Percentiles rank a stretch among this genome's conserved stretches.
Conservation (phyloP, 2,888 invertebrate genomes). For the Sepiola atlantica region DNA sequence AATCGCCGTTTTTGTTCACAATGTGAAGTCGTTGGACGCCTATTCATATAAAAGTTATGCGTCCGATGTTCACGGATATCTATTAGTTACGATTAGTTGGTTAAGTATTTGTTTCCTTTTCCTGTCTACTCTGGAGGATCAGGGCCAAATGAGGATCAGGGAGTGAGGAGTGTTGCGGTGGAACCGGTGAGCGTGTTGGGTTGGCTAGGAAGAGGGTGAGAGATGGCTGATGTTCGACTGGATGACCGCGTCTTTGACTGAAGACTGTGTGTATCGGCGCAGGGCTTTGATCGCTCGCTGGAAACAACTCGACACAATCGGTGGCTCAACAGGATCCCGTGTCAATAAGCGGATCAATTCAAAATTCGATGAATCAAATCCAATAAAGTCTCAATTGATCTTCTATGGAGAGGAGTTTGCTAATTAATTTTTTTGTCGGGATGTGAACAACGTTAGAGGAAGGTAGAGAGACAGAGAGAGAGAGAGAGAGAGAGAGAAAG, state of each 20-base stretch:
- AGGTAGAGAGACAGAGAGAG: background rate
- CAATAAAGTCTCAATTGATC: background rate
- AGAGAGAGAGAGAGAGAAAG: background rate
- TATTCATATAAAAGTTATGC: background rate
- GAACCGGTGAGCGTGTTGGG: no score
- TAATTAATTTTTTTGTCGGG: background rate
- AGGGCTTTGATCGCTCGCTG: background rate
- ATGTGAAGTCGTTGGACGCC: background rate
- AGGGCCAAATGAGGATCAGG: background rate
- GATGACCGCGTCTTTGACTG: background rate
- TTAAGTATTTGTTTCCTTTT: background rate
- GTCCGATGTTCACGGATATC: background rate
- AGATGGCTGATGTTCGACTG: background rate
- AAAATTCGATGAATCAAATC: background rate
- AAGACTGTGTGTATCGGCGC: background rate
- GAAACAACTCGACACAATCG: background rate
- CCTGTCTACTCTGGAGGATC: background rate
- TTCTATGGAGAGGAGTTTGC: background rate
- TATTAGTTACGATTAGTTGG: background rate
- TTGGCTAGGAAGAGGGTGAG: background rate
- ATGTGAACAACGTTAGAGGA: background rate
- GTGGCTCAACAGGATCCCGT: background rate
- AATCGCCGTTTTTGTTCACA: background rate
- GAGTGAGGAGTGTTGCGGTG: no score
- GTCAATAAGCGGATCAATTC: background rate